These are phyloP conservation scores for Craseonycteris thonglongyai DNA, from an alignment of 2,113 vertebrate species.

Conservation along the genomic window DNA sequence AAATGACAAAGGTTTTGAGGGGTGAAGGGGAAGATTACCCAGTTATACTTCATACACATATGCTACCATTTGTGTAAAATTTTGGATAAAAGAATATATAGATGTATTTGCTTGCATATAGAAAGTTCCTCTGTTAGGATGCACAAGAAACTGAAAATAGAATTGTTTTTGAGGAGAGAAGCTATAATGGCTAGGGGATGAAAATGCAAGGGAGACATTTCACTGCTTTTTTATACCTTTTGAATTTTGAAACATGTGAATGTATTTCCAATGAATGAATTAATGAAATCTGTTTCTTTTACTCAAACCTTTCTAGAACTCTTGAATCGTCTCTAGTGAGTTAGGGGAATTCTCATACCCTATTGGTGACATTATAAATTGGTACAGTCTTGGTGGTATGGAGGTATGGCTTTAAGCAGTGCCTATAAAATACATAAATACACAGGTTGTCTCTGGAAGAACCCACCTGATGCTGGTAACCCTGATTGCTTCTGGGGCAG, in stretches of 20 bases:
- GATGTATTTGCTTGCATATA: background rate
- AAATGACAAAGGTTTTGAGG: background rate
- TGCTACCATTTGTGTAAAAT: background rate
- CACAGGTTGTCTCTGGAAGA: background rate
- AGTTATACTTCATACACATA: background rate
- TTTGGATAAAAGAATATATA: background rate
- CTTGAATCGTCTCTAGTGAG: background rate
- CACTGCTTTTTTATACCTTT: background rate
- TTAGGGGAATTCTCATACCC: background rate
- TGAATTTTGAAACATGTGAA: conserved; percentile 16
- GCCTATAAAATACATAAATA: background rate
- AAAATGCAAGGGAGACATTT: background rate
- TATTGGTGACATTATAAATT: background rate
- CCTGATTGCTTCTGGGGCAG: background rate
- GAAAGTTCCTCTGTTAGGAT: background rate
- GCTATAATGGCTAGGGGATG: background rate
- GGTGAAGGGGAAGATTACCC: background rate
- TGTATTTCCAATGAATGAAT: background rate
- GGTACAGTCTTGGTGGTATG: background rate
- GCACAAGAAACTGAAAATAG: background rate
- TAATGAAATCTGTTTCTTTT: conserved; percentile 1
- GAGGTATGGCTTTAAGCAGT: conserved; percentile 1
- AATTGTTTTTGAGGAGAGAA: background rate
- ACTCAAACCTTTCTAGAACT: background rate
- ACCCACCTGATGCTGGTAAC: background rate